Evolutionary conservation across 2,888 invertebrate genomes (phyloP), one percentile per base, ranked within the genome.

Genomic region (Meganola albula): DNA sequence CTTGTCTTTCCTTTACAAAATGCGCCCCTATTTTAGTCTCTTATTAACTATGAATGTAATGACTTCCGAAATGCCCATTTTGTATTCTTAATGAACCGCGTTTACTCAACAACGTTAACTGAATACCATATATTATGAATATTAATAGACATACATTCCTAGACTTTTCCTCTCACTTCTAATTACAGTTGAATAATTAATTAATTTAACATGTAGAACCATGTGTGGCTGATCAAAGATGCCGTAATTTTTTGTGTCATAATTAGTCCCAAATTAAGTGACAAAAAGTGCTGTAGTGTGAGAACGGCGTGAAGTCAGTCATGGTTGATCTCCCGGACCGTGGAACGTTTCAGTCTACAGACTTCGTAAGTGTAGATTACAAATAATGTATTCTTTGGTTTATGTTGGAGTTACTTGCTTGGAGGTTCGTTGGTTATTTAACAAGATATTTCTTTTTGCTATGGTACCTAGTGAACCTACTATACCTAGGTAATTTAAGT

Each of bases 261-360:
- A 78, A 78, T 79, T 74, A 73, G 73, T 65, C 52, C 72, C 75
- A 74, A 77, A 76, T 78, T 77, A 74, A 69, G 63, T 38, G 40
- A 62, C 58, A 71, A 74, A 71, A 71, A 72, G 51, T 52, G 32
- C 31, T 25, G 37, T 24, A 34, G 27, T 44, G 45, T 34, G 44
- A 46, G 51, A 39, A 48, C 47, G 47, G 62, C 63, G 63, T 62
- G 57, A 57, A 58, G 53, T 48, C 35, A 48, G 53, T 48, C 34
- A 50, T 34, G 51, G 43, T 37, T 44, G 44, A 36, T 51, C 59
- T 59, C 51, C 55, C 56, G 58, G 50, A 62, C 62, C 63, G 56
- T 42, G 34, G n/a, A n/a, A n/a, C n/a, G n/a, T n/a, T n/a, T n/a
- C n/a, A n/a, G n/a, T n/a, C n/a, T n/a, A n/a, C n/a, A n/a, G n/a